Base-by-base conservation (phyloP, 2,797 vertebrate genomes). In the Microctenopoma steveboyesi region DNA sequence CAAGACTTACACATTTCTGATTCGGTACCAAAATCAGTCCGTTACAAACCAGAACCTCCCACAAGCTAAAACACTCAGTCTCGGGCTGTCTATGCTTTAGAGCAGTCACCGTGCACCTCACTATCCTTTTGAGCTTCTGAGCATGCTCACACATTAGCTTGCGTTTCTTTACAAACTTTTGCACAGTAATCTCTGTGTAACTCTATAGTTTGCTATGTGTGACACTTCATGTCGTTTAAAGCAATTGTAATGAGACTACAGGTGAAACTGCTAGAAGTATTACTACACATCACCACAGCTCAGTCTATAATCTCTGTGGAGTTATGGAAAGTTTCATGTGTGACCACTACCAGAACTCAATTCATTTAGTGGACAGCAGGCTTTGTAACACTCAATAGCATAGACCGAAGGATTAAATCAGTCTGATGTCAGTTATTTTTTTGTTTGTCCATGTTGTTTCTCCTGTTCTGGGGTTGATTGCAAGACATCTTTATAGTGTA, bases 31-130 rank as follows among this genome's bases (percentile, higher is more conserved):
- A 76, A 69, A 74, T 71, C 73, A 70, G 64, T 72, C 53, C 13
- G 13, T 76, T 74, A 67, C 55, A 71, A 80, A 66, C 43, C 58
- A 70, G 55, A 74, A 74, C 63, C 74, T 68, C 75, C 79, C 71
- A 77, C 77, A 7, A 67, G 40, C 52, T 57, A 5, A 58, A 67
- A 37, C 51, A 58, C 50, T 33, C 69, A 64, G 43, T 18, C 53
- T 47, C 48, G 27, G 59, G 27, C 40, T 50, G 66, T 45, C 25
- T 37, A 16, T 11, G 30, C 45, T 37, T 60, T 2, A 14, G 59
- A 63, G 18, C 49, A 30, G 50, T 15, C 46, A 13, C 39, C 35
- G 42, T 11, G 27, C 16, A 16, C 18, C 51, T 54, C 55, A 46
- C 45, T 27, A 49, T 67, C 3, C 37, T 33, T 35, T 45, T 30